phyloP scores from a whole-genome alignment of 2,888 invertebrate genomes.

The Patella ulyssiponensis region DNA sequence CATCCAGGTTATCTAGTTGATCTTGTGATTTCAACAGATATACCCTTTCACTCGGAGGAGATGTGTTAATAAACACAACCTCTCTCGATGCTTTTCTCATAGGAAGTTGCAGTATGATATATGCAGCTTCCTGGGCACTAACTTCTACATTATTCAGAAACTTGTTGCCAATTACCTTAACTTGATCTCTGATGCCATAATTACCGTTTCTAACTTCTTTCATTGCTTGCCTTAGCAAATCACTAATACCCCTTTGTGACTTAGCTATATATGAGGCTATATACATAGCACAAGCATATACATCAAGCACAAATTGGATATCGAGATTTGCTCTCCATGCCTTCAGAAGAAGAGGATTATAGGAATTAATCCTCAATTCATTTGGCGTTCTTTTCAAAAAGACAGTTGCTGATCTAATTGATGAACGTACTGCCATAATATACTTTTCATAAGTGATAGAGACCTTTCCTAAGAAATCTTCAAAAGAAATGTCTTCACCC shows the following conservation, averaged over 20 bases:
- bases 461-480: background rate
- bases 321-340: too few species aligned
- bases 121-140: constrained; percentile 55
- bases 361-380: constrained; percentile 30
- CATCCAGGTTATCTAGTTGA: too few species aligned
- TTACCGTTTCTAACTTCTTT: constrained; percentile 38
- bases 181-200: constrained; percentile 29
- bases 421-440: constrained; percentile 6
- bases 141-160: constrained; percentile 39
- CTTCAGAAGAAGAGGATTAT: constrained; percentile 25
- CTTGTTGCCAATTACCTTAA: constrained; percentile 12
- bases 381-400: constrained; percentile 29
- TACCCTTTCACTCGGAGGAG: background rate
- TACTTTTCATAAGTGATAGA: constrained; percentile 13
- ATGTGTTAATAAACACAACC: constrained; percentile 47
- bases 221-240: constrained; percentile 36
- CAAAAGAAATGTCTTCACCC: background rate
- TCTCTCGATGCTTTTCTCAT: constrained; percentile 40
- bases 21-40: too few species aligned
- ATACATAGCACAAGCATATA: constrained; percentile 14
- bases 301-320: too few species aligned
- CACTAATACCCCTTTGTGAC: constrained; percentile 43
- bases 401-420: constrained; percentile 15
- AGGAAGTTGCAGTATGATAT: constrained; percentile 46
- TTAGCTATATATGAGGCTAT: constrained; percentile 46